phyloP scores from a whole-genome alignment of 2,113 vertebrate species.

The Nycticryphes semicollaris region DNA sequence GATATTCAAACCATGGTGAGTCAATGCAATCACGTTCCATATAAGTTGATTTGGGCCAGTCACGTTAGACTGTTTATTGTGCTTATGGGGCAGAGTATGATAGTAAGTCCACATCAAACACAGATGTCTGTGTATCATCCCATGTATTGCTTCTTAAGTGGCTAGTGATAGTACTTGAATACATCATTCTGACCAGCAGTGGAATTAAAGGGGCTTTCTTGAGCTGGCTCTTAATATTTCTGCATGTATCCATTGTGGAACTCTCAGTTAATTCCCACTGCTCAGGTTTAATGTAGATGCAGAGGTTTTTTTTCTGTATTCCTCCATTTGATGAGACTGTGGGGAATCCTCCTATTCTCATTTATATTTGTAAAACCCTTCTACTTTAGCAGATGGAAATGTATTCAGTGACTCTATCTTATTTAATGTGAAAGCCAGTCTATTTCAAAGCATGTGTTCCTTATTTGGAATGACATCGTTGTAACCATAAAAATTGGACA shows the following conservation, averaged over 20 bases:
- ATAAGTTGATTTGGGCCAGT: neutral
- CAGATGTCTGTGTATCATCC: neutral
- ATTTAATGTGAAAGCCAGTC: neutral
- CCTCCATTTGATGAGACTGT: neutral
- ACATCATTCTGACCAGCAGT: neutral
- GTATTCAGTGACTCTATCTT: neutral
- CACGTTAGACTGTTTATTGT: neutral
- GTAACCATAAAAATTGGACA: neutral
- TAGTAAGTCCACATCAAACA: neutral
- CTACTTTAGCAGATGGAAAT: neutral
- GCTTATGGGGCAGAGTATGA: neutral
- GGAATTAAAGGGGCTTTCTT: neutral
- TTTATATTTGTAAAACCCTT: neutral
- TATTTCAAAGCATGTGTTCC: neutral
- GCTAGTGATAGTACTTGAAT: neutral
- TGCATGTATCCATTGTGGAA: neutral
- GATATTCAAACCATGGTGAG: neutral
- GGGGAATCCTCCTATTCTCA: neutral
- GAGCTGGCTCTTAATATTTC: neutral
- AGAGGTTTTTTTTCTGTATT: neutral
- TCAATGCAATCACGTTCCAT: neutral
- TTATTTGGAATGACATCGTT: neutral
- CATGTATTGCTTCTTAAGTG: neutral
- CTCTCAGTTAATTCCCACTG: neutral
- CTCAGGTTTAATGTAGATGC: neutral